Evolutionary conservation across 2,797 vertebrate species (phyloP).

Genomic region (Gymnothorax reevesii): DNA sequence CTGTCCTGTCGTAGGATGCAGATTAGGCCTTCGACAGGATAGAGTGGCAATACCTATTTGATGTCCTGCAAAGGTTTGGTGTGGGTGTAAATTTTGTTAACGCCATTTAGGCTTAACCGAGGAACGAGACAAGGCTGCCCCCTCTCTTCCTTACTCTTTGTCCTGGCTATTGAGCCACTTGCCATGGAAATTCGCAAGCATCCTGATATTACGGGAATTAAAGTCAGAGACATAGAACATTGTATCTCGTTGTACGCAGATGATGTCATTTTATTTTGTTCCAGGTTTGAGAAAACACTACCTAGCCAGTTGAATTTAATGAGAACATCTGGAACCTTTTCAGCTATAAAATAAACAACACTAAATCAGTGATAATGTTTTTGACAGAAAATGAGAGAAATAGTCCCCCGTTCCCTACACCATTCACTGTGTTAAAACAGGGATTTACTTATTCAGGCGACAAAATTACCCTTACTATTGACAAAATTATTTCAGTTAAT

Average conservation of each 20-base stretch:
- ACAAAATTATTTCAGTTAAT: conserved; percentile 24
- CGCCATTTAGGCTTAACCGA: not conserved
- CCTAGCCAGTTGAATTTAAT: no score
- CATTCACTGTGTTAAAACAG: no score
- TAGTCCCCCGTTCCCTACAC: not conserved
- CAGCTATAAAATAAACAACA: no score
- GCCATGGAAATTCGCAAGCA: no score
- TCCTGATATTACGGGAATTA: no score
- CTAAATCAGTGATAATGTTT: not conserved
- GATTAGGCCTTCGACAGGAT: no score
- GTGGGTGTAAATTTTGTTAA: not conserved
- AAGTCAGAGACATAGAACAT: no score
- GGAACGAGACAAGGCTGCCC: not conserved
- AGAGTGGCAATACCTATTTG: not conserved
- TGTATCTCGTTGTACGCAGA: not conserved
- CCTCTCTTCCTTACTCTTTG: no score
- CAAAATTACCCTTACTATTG: conserved; percentile 10
- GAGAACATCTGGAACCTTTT: no score
- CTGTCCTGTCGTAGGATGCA: not conserved
- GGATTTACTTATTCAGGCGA: not conserved
- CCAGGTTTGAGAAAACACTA: not conserved
- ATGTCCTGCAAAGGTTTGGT: not conserved
- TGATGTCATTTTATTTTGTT: conserved; percentile 1
- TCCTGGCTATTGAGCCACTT: not conserved
- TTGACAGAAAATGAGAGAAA: not conserved